A percentile compares a stretch with the other conserved stretches of the same genome.
These are phyloP conservation scores for Epinephelus fuscoguttatus DNA, from an alignment of 2,113 vertebrate species.

Conservation along the genomic window DNA sequence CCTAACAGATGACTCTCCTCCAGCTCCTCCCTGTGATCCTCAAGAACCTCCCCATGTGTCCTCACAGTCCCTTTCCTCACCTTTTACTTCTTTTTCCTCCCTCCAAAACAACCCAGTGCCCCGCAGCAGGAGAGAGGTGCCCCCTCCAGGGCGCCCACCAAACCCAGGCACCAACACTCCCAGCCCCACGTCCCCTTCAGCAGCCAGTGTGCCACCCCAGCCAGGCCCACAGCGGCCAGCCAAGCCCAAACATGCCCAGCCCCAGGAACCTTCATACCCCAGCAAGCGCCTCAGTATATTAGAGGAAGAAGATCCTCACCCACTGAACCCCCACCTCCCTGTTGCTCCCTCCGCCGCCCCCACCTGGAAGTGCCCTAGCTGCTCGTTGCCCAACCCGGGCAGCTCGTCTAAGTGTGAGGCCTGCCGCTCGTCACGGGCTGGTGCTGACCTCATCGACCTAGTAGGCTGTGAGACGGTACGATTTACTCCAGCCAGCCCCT, in stretches of 20 bases:
- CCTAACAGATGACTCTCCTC: slow-evolving; percentile 82
- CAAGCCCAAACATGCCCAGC: slow-evolving; percentile 84
- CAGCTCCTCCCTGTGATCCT: slow-evolving; percentile 79
- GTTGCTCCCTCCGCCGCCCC: slow-evolving; percentile 57
- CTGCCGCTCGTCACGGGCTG: slow-evolving; percentile 80
- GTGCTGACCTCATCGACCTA: slow-evolving; percentile 90
- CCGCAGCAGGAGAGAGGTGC: slow-evolving; percentile 94
- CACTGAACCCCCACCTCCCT: slow-evolving; percentile 56
- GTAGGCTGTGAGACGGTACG: slow-evolving; percentile 90
- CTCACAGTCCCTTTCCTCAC: slow-evolving; percentile 70
- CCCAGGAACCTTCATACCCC: slow-evolving; percentile 82
- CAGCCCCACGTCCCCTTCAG: slow-evolving; percentile 83
- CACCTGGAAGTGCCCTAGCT: slow-evolving; percentile 89
- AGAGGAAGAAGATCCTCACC: slow-evolving; percentile 88
- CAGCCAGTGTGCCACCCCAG: slow-evolving; percentile 67
- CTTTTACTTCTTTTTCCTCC: slow-evolving; percentile 88
- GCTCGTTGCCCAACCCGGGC: slow-evolving; percentile 79
- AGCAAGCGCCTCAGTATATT: slow-evolving; percentile 91
- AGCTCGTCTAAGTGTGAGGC: slow-evolving; percentile 83
- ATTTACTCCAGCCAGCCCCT: slow-evolving; percentile 93
- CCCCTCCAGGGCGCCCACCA: slow-evolving; percentile 84
- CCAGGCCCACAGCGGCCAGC: slow-evolving; percentile 68
- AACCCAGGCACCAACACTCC: slow-evolving; percentile 73
- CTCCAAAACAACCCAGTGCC: slow-evolving; percentile 97
- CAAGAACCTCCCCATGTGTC: slow-evolving; percentile 77